Evolutionary conservation across 1,140 invertebrate genomes (phyloP), one percentile per base, ranked within the genome.

Genomic region (Hyles vespertilio): DNA sequence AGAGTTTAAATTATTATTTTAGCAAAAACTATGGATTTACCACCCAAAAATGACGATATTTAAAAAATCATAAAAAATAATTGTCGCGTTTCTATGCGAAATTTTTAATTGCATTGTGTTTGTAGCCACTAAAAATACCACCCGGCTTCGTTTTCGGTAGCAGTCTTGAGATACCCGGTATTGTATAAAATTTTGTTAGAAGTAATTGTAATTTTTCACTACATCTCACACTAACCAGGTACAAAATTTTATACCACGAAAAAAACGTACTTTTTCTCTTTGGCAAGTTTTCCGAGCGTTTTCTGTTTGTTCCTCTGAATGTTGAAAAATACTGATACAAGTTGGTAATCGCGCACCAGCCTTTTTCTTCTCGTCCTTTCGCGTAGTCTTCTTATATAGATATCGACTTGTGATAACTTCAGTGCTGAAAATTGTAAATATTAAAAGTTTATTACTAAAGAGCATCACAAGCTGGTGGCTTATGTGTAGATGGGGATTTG

Each of bases 291-390:
- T 84, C 92, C 92, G 56, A 90, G 87, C 69, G 87, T 90, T 79
- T 92, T 94, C 83, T 92, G 93, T 79, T 91, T 93, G 51, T 92
- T 79, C 86, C 90, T 64, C 84, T 90, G 67, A 73, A 87, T 82
- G 71, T 90, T 91, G 87, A 96, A 97, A 81, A 96, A 97, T 61
- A 95, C 91, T 0, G 94, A 92, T 7, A 96, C 94, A 49, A 97
- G 89, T 75, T 96, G 95, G 83, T 94, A 97, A 85, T 97, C 96
- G 56, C 96, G 88, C 12, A 96, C 95, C 44, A 98, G 92, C 48
- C 95, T 91, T 93, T 98, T 98, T 78, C 96, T 90, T 72, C 96
- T 91, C 10, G 95, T 94, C 68, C 97, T 91, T 85, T 98, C 97
- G 54, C 96, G 90, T 53, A 98, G 89, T 69, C 96, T 90, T 66